Conservation (phyloP, 2,113 vertebrate genomes). For the Falco punctatus region DNA sequence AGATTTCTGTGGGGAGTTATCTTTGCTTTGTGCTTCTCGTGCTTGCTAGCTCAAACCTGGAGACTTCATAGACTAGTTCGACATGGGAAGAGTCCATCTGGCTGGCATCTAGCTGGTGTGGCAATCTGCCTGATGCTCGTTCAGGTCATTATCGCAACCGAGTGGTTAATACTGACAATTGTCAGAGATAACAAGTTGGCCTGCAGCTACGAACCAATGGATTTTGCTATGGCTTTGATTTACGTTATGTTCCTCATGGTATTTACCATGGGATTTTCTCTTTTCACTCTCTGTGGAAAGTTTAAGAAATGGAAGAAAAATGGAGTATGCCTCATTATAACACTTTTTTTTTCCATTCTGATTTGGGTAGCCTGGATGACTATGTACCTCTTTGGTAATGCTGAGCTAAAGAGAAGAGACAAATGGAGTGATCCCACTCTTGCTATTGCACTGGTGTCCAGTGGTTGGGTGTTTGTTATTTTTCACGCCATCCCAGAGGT, state of each 20-base stretch:
- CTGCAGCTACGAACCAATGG: slow-evolving; percentile 90
- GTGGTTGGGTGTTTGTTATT: slow-evolving; percentile 93
- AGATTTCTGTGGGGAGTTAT: slow-evolving; percentile 92
- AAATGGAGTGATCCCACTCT: slow-evolving; percentile 90
- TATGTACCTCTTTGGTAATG: slow-evolving; percentile 92
- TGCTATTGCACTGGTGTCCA: slow-evolving; percentile 90
- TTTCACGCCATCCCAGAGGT: slow-evolving; percentile 93
- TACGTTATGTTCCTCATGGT: slow-evolving; percentile 89
- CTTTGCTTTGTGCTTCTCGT: slow-evolving; percentile 93
- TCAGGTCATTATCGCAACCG: slow-evolving; percentile 90
- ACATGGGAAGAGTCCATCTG: slow-evolving; percentile 85
- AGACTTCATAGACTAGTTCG: slow-evolving; percentile 86
- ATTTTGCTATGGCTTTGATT: slow-evolving; percentile 90
- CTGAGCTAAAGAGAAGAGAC: slow-evolving; percentile 79
- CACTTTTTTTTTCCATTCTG: slow-evolving; percentile 86
- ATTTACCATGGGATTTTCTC: slow-evolving; percentile 80
- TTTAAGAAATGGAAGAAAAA: slow-evolving; percentile 91
- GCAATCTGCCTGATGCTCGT: slow-evolving; percentile 88
- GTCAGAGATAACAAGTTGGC: slow-evolving; percentile 86
- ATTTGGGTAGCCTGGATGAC: slow-evolving; percentile 95
- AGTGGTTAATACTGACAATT: slow-evolving; percentile 93
- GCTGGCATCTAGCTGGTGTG: slow-evolving; percentile 86
- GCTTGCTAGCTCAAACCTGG: slow-evolving; percentile 89
- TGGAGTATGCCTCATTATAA: slow-evolving; percentile 86
- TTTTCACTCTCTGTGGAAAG: slow-evolving; percentile 90